These are phyloP conservation scores for Crossaster papposus DNA, from an alignment of 53 echinoderm and acorn worm species.

Conservation along the genomic window DNA sequence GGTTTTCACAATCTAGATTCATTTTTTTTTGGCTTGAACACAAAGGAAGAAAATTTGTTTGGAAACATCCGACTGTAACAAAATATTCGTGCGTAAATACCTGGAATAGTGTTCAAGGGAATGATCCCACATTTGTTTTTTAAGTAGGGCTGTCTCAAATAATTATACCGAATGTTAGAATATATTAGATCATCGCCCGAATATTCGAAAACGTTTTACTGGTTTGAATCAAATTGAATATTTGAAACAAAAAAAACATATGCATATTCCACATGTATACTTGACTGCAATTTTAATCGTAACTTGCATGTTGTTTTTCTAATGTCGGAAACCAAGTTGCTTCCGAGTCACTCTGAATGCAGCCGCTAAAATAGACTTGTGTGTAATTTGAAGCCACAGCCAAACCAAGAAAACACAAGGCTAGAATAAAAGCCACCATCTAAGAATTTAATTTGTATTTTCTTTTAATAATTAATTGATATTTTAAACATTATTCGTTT, in stretches of 20 bases:
- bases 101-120: neutral
- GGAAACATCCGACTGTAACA: slow-evolving; percentile 25
- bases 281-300: no score
- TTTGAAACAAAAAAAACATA: neutral
- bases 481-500: neutral
- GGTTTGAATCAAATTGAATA: neutral
- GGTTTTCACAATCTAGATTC: slow-evolving; percentile 21
- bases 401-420: no score
- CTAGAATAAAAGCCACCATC: neutral
- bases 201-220: no score
- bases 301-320: no score
- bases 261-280: no score
- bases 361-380: no score
- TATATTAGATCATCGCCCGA: no score
- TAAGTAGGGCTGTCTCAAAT: no score
- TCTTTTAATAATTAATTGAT: neutral
- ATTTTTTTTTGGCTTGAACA: neutral
- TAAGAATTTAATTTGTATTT: neutral
- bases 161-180: no score
- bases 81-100: slow-evolving; percentile 56
- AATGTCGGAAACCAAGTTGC: no score
- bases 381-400: no score
- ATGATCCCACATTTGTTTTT: neutral
- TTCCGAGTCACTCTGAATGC: no score
- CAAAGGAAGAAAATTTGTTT: neutral